phyloP scores from a whole-genome alignment of 30 jellyfish, hydroid and myxozoan genomes.

The Sanderia malayensis region DNA sequence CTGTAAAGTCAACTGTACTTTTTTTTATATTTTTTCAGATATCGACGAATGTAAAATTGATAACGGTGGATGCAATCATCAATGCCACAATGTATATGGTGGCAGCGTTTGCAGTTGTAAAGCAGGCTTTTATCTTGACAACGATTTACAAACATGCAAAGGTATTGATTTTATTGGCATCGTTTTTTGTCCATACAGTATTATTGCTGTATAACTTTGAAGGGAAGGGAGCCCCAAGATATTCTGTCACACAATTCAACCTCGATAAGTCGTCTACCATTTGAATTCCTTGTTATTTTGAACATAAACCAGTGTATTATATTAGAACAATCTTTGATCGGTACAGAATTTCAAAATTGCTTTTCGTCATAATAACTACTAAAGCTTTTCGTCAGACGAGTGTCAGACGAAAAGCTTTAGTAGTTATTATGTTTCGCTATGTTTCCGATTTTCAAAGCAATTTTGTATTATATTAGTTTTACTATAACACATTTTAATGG shows the following conservation, averaged over 20 bases:
- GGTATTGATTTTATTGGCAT: neutral
- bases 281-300: neutral
- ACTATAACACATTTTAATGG: too few species aligned
- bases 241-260: neutral
- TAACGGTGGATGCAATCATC: conserved; percentile 64
- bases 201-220: neutral
- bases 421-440: too few species aligned
- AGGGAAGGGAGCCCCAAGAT: neutral
- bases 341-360: too few species aligned
- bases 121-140: conserved; percentile 18
- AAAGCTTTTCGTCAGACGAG: too few species aligned
- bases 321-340: too few species aligned
- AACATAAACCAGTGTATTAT: neutral
- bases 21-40: conserved; percentile 29
- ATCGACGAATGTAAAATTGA: conserved; percentile 48
- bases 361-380: too few species aligned
- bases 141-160: conserved; percentile 45
- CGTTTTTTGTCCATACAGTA: neutral
- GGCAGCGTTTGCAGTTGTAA: conserved; percentile 66
- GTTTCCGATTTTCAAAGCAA: too few species aligned
- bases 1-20: too few species aligned
- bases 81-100: conserved; percentile 61
- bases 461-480: too few species aligned
- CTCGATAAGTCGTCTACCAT: neutral
- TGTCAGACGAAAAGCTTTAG: too few species aligned